Evolutionary conservation across 1,140 invertebrate species (phyloP), one percentile per base, ranked within the genome.

Genomic region (Cotesia glomerata): DNA sequence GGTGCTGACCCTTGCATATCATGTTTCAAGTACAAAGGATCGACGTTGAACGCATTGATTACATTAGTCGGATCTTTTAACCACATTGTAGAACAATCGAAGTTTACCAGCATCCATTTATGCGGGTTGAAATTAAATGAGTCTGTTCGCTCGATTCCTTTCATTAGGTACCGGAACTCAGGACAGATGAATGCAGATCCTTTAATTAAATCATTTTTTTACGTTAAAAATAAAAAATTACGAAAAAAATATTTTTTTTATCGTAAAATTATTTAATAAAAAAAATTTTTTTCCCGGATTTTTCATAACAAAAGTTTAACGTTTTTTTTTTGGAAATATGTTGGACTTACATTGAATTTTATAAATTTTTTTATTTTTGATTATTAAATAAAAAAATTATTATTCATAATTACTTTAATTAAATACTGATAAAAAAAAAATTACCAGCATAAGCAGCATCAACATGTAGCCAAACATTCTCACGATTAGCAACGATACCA

Each of bases 101-200:
- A 98, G 84, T 97, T 98, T 0, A 98, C 94, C 69, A 98, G 84
- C 89, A 99, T 89, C 96, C 96, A 98, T 84, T 99, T 99, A 85
- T 98, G 97, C 0, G 97, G 96, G 81, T 98, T 99, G 79, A 98
- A 97, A 83, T 97, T 97, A 82, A 98, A 97, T 0, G 96, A 98
- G 74, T 97, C 92, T 0, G 95, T 95, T 67, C 90, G 90, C 82
- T 98, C 95, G 4, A 98, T 88, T 8, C 97, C 97, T 76, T 94
- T 92, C 91, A 97, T 93, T 9, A 96, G 87, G 77, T 95, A 91
- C 16, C 96, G 91, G 81, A 93, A 97, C 88, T 99, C 97, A 0
- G 96, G 95, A 80, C 97, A 99, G 71, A 98, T 95, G 79, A 99
- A 96, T 2, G 97, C 92, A 4, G 95, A 93, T 9, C 96, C 94